Evolutionary conservation across 64 coral and sea anemone genomes (phyloP), one percentile per base, ranked within the genome.

Genomic region (Stichodactyla helianthus): DNA sequence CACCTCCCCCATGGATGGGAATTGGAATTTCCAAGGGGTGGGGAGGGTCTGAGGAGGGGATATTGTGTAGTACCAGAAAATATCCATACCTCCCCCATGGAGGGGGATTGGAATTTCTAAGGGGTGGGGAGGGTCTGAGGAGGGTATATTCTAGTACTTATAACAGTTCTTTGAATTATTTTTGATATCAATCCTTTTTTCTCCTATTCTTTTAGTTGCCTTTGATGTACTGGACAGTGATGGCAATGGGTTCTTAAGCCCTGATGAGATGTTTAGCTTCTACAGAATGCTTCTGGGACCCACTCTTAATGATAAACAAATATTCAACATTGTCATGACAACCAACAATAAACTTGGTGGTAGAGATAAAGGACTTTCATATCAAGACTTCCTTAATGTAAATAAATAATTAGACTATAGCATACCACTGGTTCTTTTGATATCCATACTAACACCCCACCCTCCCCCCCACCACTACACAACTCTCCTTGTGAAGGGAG

Each of bases 241-340:
- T 87, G 55, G 54, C 19, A 79, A 87, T 60, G 90, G 90, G 35
- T 82, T 82, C 77, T 52, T 92, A 54, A 82, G 81, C 22, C 67
- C 53, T 64, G 59, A 61, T 81, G 90, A 87, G 79, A 7, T 92
- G 58, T 92, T 92, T 74, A 87, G 84, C 78, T 92, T 92, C 61
- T 87, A 87, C 23, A 79, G 90, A 86, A 87, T 87, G 59, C 76
- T 92, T 1, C 79, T 80, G 82, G 90, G 90, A 16, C 85, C 90
- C 19, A 9, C 51, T 55, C 54, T 83, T 5, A 82, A 77, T 67
- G 90, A 92, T 87, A 84, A 92, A 55, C 57, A 87, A 71, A 50
- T 92, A 16, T 51, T 92, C 9, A 50, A 57, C 14, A 67, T 80
- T 12, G 25, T 51, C 83, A 92, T 87, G 86, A 76, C 78, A 82